Conservation (phyloP, 2,113 vertebrate species). For the Sitta europaea region DNA sequence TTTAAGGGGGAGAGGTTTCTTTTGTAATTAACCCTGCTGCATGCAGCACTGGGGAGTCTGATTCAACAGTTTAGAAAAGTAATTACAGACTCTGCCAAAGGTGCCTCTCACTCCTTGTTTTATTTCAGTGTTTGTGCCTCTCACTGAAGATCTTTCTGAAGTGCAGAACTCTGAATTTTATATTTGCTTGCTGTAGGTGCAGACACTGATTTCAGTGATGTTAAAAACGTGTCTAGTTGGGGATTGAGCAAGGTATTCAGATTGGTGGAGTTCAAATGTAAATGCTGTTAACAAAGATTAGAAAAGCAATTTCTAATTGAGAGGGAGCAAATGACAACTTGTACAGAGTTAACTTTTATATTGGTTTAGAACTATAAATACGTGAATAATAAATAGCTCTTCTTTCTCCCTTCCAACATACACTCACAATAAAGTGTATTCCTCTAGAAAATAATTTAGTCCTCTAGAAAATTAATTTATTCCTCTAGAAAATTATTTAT, state of each 20-base stretch:
- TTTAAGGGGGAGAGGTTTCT: background rate
- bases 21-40: background rate
- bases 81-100: constrained; percentile 41
- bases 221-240: background rate
- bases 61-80: constrained; percentile 35
- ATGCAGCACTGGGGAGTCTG: constrained; percentile 6
- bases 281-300: background rate
- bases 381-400: background rate
- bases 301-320: constrained; percentile 11
- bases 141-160: constrained; percentile 10
- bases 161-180: constrained; percentile 19
- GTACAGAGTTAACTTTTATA: background rate
- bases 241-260: background rate
- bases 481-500: no score
- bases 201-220: background rate
- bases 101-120: constrained; percentile 15
- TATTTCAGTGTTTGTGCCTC: constrained; percentile 24
- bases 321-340: background rate
- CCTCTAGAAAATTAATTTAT: no score
- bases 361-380: background rate
- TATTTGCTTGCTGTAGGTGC: background rate
- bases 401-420: fast-evolving
- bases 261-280: constrained; percentile 13
- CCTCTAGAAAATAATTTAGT: background rate
- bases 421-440: background rate